A percentile compares a stretch with the other conserved stretches of the same genome.
Evolutionary conservation across 2,888 invertebrate species (phyloP).

Genomic region (Eulithis testata): DNA sequence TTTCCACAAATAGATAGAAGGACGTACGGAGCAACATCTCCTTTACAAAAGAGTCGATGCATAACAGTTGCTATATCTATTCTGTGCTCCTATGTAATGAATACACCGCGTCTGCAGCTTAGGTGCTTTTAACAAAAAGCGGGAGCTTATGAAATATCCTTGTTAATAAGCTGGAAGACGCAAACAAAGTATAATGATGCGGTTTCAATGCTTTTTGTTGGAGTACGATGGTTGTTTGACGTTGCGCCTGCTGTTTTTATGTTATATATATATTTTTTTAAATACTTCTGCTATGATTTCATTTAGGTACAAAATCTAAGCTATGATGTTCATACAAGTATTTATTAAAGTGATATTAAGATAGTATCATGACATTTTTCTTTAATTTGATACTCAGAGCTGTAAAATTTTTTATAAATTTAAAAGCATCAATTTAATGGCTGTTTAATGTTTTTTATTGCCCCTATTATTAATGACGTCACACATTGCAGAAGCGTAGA

Average conservation of each 20-base stretch:
- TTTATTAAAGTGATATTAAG: no score
- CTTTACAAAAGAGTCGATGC: neutral
- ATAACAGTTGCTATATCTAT: neutral
- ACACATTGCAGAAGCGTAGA: slow-evolving; percentile 25
- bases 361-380: no score
- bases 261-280: no score
- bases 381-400: no score
- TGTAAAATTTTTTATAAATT: no score
- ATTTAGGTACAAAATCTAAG: no score
- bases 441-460: no score
- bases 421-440: no score
- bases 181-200: slow-evolving; percentile 32
- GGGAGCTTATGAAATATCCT: slow-evolving; percentile 30
- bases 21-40: neutral
- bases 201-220: slow-evolving; percentile 30
- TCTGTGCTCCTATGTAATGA: slow-evolving; percentile 9
- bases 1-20: no score
- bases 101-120: slow-evolving; percentile 20
- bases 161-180: slow-evolving; percentile 28
- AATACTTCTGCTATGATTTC: neutral
- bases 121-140: slow-evolving; percentile 20
- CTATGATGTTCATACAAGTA: no score
- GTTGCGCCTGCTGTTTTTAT: slow-evolving; percentile 13
- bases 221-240: slow-evolving; percentile 24
- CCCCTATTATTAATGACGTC: slow-evolving; percentile 24